Evolutionary conservation across 1,140 invertebrate species (phyloP).

Genomic region (Ostrea edulis): DNA sequence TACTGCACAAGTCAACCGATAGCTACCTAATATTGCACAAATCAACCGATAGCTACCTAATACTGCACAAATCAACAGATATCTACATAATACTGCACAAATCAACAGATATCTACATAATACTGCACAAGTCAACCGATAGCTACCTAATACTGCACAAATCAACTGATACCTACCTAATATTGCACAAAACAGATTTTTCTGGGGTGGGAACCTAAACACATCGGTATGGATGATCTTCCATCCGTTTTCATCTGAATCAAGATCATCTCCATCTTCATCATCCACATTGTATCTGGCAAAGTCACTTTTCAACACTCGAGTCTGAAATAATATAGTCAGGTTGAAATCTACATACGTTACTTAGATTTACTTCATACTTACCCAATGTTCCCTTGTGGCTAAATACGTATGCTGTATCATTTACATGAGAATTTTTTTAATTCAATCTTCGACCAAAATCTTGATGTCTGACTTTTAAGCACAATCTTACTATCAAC

Average conservation of each 20-base stretch:
- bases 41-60: conserved; percentile 73
- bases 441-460: too few relatives aligned
- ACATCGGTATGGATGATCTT: conserved; percentile 83
- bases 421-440: too few relatives aligned
- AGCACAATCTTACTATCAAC: too few relatives aligned
- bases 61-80: too few relatives aligned
- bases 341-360: not conserved
- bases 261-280: conserved; percentile 78
- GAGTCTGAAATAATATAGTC: conserved; percentile 74
- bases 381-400: too few relatives aligned
- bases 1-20: too few relatives aligned
- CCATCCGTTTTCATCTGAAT: conserved; percentile 82
- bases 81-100: too few relatives aligned
- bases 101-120: too few relatives aligned
- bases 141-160: not conserved
- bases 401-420: too few relatives aligned
- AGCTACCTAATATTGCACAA: conserved; percentile 77
- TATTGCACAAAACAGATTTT: conserved; percentile 81
- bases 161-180: conserved; percentile 74
- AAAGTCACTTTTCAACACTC: conserved; percentile 82
- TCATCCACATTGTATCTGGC: conserved; percentile 81
- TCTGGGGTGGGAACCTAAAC: conserved; percentile 80
- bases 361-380: not conserved
- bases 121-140: too few relatives aligned
- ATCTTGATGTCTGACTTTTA: too few relatives aligned